A percentile compares a stretch with the other conserved stretches of the same genome.
Conservation (phyloP, 1,140 invertebrate species). For the Lordiphosa mommai region DNA sequence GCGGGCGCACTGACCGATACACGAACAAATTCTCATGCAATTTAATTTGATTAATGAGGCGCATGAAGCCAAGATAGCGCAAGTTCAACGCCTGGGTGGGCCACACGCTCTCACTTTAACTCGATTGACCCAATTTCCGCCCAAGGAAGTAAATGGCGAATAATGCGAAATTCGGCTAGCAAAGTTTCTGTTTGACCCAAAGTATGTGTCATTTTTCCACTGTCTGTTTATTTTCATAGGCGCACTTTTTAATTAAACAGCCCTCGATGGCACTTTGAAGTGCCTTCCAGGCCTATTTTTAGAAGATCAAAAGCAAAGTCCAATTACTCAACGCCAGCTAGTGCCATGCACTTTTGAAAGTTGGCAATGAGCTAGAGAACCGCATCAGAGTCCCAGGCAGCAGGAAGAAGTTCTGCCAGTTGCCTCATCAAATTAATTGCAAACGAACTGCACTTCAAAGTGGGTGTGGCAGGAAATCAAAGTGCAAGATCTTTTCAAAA, state of each 20-base stretch:
- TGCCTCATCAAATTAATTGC: slow-evolving; percentile 65
- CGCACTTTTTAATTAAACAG: slow-evolving; percentile 44
- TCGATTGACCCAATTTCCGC: slow-evolving; percentile 35
- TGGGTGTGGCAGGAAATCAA: slow-evolving; percentile 70
- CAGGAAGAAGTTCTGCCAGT: slow-evolving; percentile 9
- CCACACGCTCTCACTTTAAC: slow-evolving; percentile 2
- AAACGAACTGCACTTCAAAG: slow-evolving; percentile 13
- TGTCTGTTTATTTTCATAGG: slow-evolving; percentile 38
- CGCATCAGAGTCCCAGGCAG: slow-evolving; percentile 16
- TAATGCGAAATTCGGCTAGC: background rate
- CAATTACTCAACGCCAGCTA: slow-evolving; percentile 68
- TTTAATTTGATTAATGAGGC: slow-evolving; percentile 71
- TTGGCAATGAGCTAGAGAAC: slow-evolving; percentile 74
- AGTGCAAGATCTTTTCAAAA: slow-evolving; percentile 23
- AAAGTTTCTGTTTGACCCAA: too few relatives aligned
- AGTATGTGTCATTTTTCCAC: slow-evolving; percentile 4
- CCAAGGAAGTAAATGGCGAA: background rate
- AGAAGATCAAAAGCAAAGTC: slow-evolving; percentile 64
- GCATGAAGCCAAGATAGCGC: slow-evolving; percentile 53
- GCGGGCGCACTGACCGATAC: slow-evolving; percentile 26
- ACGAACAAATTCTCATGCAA: slow-evolving; percentile 27
- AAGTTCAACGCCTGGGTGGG: slow-evolving; percentile 1
- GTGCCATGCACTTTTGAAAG: slow-evolving; percentile 56
- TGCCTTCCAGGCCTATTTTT: slow-evolving; percentile 49
- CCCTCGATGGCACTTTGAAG: slow-evolving; percentile 46